These are phyloP conservation scores for Epinotia demarniana DNA, from an alignment of 2,888 invertebrate genomes.

Conservation along the genomic window DNA sequence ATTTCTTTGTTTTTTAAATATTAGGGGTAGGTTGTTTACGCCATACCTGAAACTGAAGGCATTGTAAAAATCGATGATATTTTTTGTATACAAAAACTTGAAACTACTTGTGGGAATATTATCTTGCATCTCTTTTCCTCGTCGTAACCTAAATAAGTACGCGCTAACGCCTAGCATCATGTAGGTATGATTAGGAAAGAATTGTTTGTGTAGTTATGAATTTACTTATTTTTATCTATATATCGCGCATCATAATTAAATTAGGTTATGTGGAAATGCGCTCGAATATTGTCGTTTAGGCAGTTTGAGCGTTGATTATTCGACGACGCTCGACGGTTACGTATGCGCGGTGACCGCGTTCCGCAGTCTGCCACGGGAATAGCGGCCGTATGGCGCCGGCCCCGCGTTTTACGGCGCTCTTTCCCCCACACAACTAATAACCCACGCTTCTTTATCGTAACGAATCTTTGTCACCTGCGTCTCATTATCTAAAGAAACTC, in stretches of 20 bases:
- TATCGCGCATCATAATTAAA: constrained; percentile 30
- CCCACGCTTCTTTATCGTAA: constrained; percentile 79
- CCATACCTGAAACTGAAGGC: constrained; percentile 15
- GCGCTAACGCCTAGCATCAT: constrained; percentile 55
- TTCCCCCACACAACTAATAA: constrained; percentile 75
- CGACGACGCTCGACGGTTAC: constrained; percentile 64
- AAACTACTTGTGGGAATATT: constrained; percentile 50
- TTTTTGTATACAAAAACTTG: constrained; percentile 27
- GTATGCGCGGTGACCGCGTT: constrained; percentile 77
- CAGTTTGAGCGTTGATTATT: constrained; percentile 56
- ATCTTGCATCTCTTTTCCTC: constrained; percentile 60
- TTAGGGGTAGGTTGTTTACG: constrained; percentile 19
- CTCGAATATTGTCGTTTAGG: constrained; percentile 54
- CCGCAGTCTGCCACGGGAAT: constrained; percentile 73
- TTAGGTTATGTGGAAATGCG: constrained; percentile 42
- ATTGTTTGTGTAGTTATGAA: neutral
- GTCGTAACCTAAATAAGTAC: constrained; percentile 59
- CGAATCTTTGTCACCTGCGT: constrained; percentile 79
- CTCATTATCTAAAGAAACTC: constrained; percentile 67
- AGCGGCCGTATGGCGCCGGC: constrained; percentile 72
- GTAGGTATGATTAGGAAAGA: constrained; percentile 39
- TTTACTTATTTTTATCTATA: constrained; percentile 42
- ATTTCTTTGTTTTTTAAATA: constrained; percentile 68
- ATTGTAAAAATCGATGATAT: constrained; percentile 35
- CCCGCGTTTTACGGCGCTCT: constrained; percentile 63